Conservation (phyloP, 1,140 invertebrate species). For the Paramacrobiotus metropolitanus region DNA sequence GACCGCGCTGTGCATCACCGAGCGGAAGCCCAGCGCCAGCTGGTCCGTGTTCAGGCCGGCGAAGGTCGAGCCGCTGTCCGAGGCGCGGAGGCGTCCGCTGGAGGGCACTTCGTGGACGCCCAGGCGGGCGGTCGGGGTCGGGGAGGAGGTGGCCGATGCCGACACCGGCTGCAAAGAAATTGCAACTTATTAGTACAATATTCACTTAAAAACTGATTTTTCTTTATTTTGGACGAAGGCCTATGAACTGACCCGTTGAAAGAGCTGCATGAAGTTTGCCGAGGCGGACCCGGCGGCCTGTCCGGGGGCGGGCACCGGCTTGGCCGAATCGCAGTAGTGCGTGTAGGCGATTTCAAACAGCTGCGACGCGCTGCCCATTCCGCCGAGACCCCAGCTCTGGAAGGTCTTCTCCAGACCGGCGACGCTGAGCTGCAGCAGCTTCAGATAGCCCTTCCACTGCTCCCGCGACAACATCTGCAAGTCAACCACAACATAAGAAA, state of each 20-base stretch:
- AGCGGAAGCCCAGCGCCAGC: background rate
- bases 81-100: constrained; percentile 6
- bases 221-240: no score
- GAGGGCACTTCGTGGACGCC: no score
- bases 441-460: constrained; percentile 90
- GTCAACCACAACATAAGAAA: no score
- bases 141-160: no score
- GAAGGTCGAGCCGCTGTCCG: constrained; percentile 15
- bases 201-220: no score
- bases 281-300: background rate
- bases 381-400: constrained; percentile 73
- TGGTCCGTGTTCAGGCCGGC: constrained; percentile 13
- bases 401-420: constrained; percentile 76
- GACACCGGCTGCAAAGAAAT: no score
- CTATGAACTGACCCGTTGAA: background rate
- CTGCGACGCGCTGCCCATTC: constrained; percentile 89
- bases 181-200: no score
- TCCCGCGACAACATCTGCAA: constrained; percentile 53
- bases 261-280: background rate
- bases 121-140: no score
- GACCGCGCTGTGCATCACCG: constrained; percentile 1
- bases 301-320: no score
- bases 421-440: constrained; percentile 62
- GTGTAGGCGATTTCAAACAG: constrained; percentile 93
- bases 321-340: constrained; percentile 56